Conservation (phyloP, 2,888 invertebrate genomes). For the Anticlea derivata region DNA sequence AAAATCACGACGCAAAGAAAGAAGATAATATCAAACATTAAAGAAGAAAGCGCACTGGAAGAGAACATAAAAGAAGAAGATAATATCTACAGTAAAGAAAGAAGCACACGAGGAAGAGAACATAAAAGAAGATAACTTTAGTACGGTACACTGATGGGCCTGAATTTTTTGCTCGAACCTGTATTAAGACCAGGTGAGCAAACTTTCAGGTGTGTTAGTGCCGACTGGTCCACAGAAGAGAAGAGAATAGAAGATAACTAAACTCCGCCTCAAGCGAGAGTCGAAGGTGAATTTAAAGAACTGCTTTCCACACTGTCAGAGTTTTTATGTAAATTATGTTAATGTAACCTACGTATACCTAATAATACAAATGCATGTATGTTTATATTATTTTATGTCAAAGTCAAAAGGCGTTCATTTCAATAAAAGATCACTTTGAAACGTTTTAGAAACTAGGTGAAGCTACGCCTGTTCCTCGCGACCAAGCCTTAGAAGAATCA, state of each 20-base stretch:
- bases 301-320: too few species aligned
- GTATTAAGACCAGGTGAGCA: slow-evolving; percentile 90
- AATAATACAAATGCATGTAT: too few species aligned
- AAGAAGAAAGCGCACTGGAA: background rate
- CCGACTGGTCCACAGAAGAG: slow-evolving; percentile 59
- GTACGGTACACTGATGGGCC: slow-evolving; percentile 87
- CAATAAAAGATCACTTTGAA: too few species aligned
- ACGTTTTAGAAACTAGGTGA: too few species aligned
- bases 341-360: too few species aligned
- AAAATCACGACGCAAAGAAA: background rate
- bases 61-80: slow-evolving; percentile 27
- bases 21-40: background rate
- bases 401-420: too few species aligned
- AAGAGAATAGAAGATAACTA: slow-evolving; percentile 34
- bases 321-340: too few species aligned
- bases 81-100: slow-evolving; percentile 19
- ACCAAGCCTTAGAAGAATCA: too few species aligned
- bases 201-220: slow-evolving; percentile 94
- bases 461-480: too few species aligned
- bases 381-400: too few species aligned
- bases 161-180: slow-evolving; percentile 93
- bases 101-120: slow-evolving; percentile 11
- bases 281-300: too few species aligned
- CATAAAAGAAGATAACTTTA: slow-evolving; percentile 43
- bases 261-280: background rate